A percentile compares a stretch with the other conserved stretches of the same genome.
These are phyloP conservation scores for Cosmia pyralina DNA, from an alignment of 2,888 invertebrate genomes.

Conservation along the genomic window DNA sequence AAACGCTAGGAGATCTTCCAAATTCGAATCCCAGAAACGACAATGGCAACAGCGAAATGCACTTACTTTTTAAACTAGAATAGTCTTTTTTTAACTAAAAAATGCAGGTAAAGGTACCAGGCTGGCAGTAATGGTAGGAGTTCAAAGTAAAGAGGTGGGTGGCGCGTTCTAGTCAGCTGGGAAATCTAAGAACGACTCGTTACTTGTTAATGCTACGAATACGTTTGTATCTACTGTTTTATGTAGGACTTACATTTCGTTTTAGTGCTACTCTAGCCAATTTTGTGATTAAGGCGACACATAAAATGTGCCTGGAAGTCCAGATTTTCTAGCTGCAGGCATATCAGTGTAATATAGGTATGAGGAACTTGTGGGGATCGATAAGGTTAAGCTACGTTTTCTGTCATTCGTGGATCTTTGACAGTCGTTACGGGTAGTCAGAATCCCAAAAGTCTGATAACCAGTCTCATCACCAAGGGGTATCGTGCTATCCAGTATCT, in stretches of 20 bases:
- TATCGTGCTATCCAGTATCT: too few relatives aligned
- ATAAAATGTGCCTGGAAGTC: not conserved
- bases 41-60: not conserved
- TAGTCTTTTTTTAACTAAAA: slow-evolving; percentile 9
- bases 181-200: slow-evolving; percentile 53
- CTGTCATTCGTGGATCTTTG: too few relatives aligned
- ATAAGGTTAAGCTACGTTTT: too few relatives aligned
- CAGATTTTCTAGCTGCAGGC: not conserved
- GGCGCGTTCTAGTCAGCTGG: slow-evolving; percentile 38
- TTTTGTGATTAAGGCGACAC: slow-evolving; percentile 3
- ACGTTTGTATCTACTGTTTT: slow-evolving; percentile 44
- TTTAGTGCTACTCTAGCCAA: slow-evolving; percentile 1
- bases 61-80: not conserved
- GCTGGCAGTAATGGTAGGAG: slow-evolving; percentile 30
- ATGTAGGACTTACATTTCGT: slow-evolving; percentile 43
- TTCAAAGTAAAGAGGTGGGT: slow-evolving; percentile 28
- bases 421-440: too few relatives aligned
- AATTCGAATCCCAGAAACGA: not conserved
- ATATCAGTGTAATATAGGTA: not conserved
- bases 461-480: too few relatives aligned
- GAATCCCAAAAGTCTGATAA: too few relatives aligned
- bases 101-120: slow-evolving; percentile 46
- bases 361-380: too few relatives aligned
- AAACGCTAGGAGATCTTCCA: not conserved
- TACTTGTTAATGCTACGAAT: slow-evolving; percentile 54